These are phyloP conservation scores for Parus major DNA, from an alignment of 2,113 vertebrate species.

Conservation along the genomic window DNA sequence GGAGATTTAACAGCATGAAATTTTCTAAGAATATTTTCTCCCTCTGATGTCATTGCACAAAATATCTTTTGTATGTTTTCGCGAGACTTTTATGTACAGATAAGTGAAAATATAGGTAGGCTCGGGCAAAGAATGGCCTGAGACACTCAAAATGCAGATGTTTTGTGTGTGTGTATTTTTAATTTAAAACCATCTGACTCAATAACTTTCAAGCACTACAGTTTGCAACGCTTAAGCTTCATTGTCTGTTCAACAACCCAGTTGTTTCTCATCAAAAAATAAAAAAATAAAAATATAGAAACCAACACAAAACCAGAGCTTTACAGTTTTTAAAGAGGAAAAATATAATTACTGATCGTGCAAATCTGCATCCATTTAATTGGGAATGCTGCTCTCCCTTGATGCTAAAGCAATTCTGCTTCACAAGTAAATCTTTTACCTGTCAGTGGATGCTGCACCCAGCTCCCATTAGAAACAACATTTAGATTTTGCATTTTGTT, in stretches of 20 bases:
- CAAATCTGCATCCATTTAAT: background rate
- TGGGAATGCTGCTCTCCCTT: background rate
- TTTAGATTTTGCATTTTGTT: background rate
- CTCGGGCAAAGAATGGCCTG: background rate
- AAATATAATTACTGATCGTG: background rate
- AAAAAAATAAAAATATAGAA: background rate
- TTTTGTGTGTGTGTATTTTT: background rate
- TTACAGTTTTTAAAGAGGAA: background rate
- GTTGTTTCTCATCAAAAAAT: background rate
- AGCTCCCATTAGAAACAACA: background rate
- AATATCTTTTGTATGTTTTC: constrained; percentile 69
- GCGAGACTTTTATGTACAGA: constrained; percentile 52
- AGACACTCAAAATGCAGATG: background rate
- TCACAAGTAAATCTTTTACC: background rate
- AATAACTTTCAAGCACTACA: background rate
- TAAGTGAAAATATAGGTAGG: constrained; percentile 57
- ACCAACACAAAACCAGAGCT: background rate
- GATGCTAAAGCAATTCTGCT: background rate
- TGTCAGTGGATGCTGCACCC: background rate
- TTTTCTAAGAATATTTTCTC: constrained; percentile 87
- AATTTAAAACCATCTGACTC: background rate
- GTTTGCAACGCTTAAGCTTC: background rate
- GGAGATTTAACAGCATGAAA: constrained; percentile 96
- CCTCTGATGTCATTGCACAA: constrained; percentile 75
- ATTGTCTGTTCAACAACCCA: background rate